Conservation (phyloP, 2,113 vertebrate genomes). For the Strigops habroptila region DNA sequence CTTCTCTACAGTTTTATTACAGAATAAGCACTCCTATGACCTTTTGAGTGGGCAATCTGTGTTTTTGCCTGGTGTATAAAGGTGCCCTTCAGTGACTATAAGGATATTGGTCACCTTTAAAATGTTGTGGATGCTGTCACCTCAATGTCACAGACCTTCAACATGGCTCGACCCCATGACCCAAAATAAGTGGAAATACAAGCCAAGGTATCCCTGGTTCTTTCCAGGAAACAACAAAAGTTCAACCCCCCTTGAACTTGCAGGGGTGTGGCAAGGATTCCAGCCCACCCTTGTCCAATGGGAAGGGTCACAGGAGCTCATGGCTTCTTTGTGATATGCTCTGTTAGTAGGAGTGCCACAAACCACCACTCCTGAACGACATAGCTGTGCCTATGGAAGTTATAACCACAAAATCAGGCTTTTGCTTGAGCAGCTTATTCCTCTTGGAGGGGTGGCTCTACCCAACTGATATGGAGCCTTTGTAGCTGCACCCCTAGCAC, state of each 20-base stretch:
- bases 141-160: not conserved
- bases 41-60: slow-evolving; percentile 24
- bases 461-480: not conserved
- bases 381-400: not conserved
- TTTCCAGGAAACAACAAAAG: not conserved
- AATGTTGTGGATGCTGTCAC: slow-evolving; percentile 5
- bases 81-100: slow-evolving; percentile 24
- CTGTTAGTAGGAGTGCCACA: not conserved
- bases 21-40: slow-evolving; percentile 22
- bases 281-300: not conserved
- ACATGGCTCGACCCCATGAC: not conserved
- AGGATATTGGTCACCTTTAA: not conserved
- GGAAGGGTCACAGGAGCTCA: not conserved
- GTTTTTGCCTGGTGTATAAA: not conserved
- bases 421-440: not conserved
- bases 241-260: not conserved
- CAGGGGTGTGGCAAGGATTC: not conserved
- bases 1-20: slow-evolving; percentile 40
- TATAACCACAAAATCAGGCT: not conserved
- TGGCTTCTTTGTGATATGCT: rapidly evolving
- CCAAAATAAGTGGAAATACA: not conserved
- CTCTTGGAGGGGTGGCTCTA: not conserved
- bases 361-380: not conserved
- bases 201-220: not conserved
- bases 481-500: not conserved